Evolutionary conservation across 2,888 invertebrate genomes (phyloP), one percentile per base, ranked within the genome.

Genomic region (Petrolisthes manimaculis): DNA sequence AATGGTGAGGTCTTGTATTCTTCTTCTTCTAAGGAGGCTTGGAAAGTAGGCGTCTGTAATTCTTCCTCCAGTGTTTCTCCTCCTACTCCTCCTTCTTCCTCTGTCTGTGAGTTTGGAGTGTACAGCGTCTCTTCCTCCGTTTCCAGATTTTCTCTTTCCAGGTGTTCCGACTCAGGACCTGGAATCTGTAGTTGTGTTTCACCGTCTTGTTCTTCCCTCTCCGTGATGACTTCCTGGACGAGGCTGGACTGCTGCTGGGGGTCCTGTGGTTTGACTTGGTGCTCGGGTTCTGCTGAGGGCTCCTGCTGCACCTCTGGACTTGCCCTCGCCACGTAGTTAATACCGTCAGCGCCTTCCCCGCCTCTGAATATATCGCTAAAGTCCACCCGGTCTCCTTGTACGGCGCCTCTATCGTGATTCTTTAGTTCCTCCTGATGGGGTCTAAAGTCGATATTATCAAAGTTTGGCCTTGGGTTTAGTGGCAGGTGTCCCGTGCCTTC

Each of bases 111-210:
- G 37, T 37, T 2, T 37, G 37, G 37, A 37, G 37, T 37, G 37
- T 37, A 37, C 37, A 37, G 37, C 37, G 37, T 37, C 37, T 37
- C 37, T 37, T 37, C 37, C 37, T 37, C 37, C 37, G 37, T 37
- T 37, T 37, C 37, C 37, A 37, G 37, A 1, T 1, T 37, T 37
- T 37, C 3, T n/a, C 56, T 6, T 53, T 21, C 24, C 54, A n/a
- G 6, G 24, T 37, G 37, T 55, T 79, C 21, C 61, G 14, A 24
- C 9, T 55, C 24, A 5, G 21, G 80, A 14, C 21, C 9, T 12
- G 84, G 84, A 4, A 55, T 5, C 21, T 79, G 78, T n/a, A 84
- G 75, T 53, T 86, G 86, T 8, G 74, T 74, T 55, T 82, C 86
- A n/a, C 69, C 81, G 14, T 53, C 75, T 51, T 81, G 56, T 2